A percentile compares a stretch with the other conserved stretches of the same genome.
Evolutionary conservation across 2,113 vertebrate genomes (phyloP).

Genomic region (Meles meles): DNA sequence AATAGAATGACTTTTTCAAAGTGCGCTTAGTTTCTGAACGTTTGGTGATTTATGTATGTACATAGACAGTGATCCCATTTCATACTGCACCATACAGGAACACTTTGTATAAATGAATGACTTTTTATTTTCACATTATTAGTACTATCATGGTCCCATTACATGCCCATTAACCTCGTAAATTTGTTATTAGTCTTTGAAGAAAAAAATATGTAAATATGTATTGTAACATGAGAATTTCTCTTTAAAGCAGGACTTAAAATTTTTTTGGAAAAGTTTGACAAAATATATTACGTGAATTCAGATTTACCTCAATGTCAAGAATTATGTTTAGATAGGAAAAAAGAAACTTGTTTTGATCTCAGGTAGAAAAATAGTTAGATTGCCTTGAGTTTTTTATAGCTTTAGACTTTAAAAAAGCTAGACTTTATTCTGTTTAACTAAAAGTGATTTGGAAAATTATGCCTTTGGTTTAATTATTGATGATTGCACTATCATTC

Average conservation of each 20-base stretch:
- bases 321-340: slow-evolving; percentile 62
- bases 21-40: slow-evolving; percentile 39
- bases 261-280: slow-evolving; percentile 40
- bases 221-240: slow-evolving; percentile 44
- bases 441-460: slow-evolving; percentile 62
- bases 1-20: background rate
- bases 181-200: slow-evolving; percentile 44
- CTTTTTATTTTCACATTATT: slow-evolving; percentile 59
- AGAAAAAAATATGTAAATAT: slow-evolving; percentile 61
- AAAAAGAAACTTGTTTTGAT: slow-evolving; percentile 52
- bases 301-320: slow-evolving; percentile 72
- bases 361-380: slow-evolving; percentile 65
- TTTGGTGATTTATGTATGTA: slow-evolving; percentile 27
- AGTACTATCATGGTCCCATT: slow-evolving; percentile 40
- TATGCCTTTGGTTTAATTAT: slow-evolving; percentile 46
- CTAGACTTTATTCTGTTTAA: slow-evolving; percentile 53
- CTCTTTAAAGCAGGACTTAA: slow-evolving; percentile 53
- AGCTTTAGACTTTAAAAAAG: slow-evolving; percentile 44
- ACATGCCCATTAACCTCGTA: slow-evolving; percentile 48
- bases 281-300: slow-evolving; percentile 49
- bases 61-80: background rate
- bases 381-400: slow-evolving; percentile 49
- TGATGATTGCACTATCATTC: slow-evolving; percentile 32
- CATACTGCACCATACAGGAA: slow-evolving; percentile 44
- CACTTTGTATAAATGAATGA: slow-evolving; percentile 38